phyloP scores from a whole-genome alignment of 2,888 invertebrate genomes.

The Archips crataeganus region DNA sequence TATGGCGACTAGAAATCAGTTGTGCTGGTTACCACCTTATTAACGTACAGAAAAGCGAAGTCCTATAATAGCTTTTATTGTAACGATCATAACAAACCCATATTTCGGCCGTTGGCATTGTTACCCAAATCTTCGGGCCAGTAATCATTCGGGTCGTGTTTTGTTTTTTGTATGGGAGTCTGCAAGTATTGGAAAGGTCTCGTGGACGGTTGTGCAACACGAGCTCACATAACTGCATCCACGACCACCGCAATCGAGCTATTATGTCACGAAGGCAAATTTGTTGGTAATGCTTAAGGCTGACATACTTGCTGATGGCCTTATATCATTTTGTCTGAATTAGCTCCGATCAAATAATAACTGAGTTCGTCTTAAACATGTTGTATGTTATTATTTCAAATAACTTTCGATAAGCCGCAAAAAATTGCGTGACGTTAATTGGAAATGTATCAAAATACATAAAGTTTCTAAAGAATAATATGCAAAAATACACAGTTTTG shows the following conservation, averaged over 20 bases:
- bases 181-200: slow-evolving; percentile 45
- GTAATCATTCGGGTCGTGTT: slow-evolving; percentile 29
- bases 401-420: no score
- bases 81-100: slow-evolving; percentile 15
- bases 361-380: not conserved
- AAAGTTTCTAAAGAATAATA: no score
- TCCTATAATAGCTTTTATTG: no score
- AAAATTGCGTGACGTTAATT: no score
- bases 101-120: slow-evolving; percentile 21
- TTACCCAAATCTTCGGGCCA: slow-evolving; percentile 31
- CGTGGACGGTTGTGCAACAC: slow-evolving; percentile 46
- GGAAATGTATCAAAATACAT: no score
- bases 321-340: not conserved
- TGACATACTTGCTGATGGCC: slow-evolving; percentile 9
- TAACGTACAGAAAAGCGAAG: no score
- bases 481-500: no score
- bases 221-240: slow-evolving; percentile 50
- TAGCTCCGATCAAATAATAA: not conserved
- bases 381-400: not conserved
- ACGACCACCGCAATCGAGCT: slow-evolving; percentile 38
- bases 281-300: slow-evolving; percentile 23
- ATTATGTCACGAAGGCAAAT: slow-evolving; percentile 47
- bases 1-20: no score
- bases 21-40: no score
- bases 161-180: slow-evolving; percentile 42